phyloP scores from a whole-genome alignment of 2,888 invertebrate genomes.

The Drosophila demipolita region DNA sequence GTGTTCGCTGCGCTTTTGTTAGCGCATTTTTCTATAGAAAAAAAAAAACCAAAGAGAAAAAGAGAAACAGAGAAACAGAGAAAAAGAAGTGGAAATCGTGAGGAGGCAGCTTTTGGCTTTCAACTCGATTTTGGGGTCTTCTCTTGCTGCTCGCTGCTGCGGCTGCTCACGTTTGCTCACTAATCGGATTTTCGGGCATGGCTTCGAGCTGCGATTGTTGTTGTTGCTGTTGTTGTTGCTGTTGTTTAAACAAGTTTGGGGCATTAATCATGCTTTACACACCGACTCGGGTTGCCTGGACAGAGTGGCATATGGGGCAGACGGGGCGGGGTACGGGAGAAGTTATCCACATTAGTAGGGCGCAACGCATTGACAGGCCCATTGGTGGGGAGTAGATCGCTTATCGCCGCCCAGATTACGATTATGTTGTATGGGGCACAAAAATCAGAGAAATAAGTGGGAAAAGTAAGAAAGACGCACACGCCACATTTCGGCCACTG shows the following conservation, averaged over 20 bases:
- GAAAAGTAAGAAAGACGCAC: constrained; percentile 15
- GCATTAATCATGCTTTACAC: constrained; percentile 79
- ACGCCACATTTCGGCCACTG: constrained; percentile 53
- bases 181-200: constrained; percentile 78
- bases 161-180: constrained; percentile 65
- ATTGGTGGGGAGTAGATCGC: constrained; percentile 65
- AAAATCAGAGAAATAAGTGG: neutral
- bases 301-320: neutral
- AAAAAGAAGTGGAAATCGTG: constrained; percentile 70
- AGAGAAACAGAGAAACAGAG: constrained; percentile 4
- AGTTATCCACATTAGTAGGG: constrained; percentile 67
- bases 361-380: constrained; percentile 74
- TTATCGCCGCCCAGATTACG: constrained; percentile 71
- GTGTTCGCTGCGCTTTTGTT: constrained; percentile 66
- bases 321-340: constrained; percentile 22
- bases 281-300: neutral
- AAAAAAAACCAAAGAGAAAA: too few species aligned
- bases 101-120: constrained; percentile 44
- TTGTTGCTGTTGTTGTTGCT: constrained; percentile 43
- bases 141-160: constrained; percentile 36
- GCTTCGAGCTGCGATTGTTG: constrained; percentile 69
- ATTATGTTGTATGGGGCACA: constrained; percentile 63
- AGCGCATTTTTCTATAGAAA: constrained; percentile 64
- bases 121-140: constrained; percentile 19
- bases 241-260: constrained; percentile 79